Evolutionary conservation across 2,113 vertebrate species (phyloP), one percentile per base, ranked within the genome.

Genomic region (Gallinago media): DNA sequence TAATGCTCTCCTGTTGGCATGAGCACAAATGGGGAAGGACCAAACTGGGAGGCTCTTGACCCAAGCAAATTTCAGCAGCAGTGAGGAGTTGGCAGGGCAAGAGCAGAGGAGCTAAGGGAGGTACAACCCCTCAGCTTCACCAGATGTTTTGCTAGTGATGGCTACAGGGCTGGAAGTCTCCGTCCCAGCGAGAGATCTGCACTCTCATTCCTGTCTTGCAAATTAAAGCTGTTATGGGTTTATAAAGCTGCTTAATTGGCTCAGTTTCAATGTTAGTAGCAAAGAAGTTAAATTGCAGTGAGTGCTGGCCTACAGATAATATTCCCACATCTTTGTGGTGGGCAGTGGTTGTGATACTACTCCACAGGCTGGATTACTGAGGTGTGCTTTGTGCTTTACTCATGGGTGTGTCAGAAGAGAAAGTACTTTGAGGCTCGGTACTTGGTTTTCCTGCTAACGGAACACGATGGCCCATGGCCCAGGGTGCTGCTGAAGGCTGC

Each of bases 191-290:
- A 82, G 65, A 58, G 17, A n/a, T 27, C 29, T 65, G 34, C 54
- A 44, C 25, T 42, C 71, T 32, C 12, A 5, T 74, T 89, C 62
- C 63, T 74, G 47, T 38, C 68, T 91, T 50, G 55, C 55, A 71
- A 47, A 66, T 58, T 12, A 84, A 70, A 88, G 49, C 54, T 50
- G 16, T 46, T 44, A 38, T 32, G 31, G 29, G 36, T 44, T 85
- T 93, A 38, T 56, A 49, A 36, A 88, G 27, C 56, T 23, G 56
- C 70, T 78, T 56, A 62, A 34, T 27, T 88, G 85, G 71, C 81
- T 96, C 78, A 61, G n/a, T 91, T 88, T 77, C n/a, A 59, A 18
- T 59, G 34, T 72, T 85, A 93, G 61, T 82, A 96, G 81, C 52
- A 56, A 88, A 88, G 71, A 2, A 85, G 50, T 47, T 68, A 54